These are phyloP conservation scores for Mungos mungo DNA, from an alignment of 2,113 vertebrate genomes.

Conservation along the genomic window DNA sequence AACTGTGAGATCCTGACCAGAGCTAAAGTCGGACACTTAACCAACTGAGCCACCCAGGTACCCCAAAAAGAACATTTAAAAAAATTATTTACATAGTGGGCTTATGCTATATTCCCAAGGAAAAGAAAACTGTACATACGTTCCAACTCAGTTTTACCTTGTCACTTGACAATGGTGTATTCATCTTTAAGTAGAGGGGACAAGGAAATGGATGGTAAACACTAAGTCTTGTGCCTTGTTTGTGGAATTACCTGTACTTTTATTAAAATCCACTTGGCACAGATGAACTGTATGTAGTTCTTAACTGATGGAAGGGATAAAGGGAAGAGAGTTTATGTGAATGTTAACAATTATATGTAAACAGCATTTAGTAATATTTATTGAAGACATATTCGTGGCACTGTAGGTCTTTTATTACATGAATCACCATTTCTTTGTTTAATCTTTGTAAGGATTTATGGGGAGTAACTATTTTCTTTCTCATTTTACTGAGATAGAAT, in stretches of 20 bases:
- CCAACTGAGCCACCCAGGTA: no score
- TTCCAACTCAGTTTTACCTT: background rate
- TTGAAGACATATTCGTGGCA: background rate
- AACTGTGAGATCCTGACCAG: no score
- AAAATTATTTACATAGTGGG: background rate
- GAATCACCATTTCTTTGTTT: background rate
- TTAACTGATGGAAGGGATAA: background rate
- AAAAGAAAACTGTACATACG: background rate
- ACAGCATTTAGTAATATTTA: background rate
- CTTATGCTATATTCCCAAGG: background rate
- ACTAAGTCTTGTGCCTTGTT: background rate
- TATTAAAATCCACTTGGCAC: background rate
- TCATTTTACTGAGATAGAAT: background rate
- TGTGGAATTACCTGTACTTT: background rate
- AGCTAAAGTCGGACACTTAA: no score
- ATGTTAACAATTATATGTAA: background rate
- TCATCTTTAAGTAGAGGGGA: background rate
- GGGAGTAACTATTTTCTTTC: background rate
- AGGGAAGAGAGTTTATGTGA: background rate
- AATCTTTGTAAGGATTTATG: background rate
- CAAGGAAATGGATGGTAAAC: background rate
- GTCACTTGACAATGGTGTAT: background rate
- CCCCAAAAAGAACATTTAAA: background rate
- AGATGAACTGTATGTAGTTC: background rate
- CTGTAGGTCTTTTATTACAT: background rate